These are phyloP conservation scores for Ips nitidus DNA, from an alignment of 1,140 invertebrate genomes.

Conservation along the genomic window DNA sequence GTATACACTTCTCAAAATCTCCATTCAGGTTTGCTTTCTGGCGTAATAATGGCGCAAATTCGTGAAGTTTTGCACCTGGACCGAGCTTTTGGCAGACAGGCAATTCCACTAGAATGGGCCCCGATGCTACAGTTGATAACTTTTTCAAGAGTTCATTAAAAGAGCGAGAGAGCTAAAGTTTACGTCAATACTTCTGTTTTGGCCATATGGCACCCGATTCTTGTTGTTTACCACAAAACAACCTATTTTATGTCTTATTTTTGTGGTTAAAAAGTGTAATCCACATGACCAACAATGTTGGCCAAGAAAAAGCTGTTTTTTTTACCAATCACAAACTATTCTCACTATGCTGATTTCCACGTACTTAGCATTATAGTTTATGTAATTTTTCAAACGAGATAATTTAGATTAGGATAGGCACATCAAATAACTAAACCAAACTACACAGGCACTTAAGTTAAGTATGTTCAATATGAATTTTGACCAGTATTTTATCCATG, in stretches of 20 bases:
- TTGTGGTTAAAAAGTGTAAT: no score
- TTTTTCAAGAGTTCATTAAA: conserved; percentile 44
- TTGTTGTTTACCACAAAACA: conserved; percentile 25
- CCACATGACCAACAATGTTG: no score
- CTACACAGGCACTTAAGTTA: no score
- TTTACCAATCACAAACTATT: no score
- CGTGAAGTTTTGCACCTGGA: conserved; percentile 39
- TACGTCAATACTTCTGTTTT: conserved; percentile 32
- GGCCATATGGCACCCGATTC: conserved; percentile 33
- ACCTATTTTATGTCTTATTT: background rate
- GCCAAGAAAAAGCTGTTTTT: no score
- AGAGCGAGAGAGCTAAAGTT: conserved; percentile 26
- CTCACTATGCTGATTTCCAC: no score
- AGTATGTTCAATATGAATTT: no score
- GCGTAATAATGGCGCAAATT: conserved; percentile 23
- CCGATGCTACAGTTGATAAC: conserved; percentile 39
- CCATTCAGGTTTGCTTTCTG: conserved; percentile 13
- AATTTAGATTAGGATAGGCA: no score
- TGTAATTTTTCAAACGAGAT: no score
- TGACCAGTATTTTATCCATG: no score
- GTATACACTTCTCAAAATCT: conserved; percentile 10
- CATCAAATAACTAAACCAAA: no score
- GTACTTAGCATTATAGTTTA: no score
- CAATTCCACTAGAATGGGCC: conserved; percentile 33
- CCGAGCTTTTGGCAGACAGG: conserved; percentile 19